Evolutionary conservation across 2,888 invertebrate genomes (phyloP).

Genomic region (Plebejus melissa): DNA sequence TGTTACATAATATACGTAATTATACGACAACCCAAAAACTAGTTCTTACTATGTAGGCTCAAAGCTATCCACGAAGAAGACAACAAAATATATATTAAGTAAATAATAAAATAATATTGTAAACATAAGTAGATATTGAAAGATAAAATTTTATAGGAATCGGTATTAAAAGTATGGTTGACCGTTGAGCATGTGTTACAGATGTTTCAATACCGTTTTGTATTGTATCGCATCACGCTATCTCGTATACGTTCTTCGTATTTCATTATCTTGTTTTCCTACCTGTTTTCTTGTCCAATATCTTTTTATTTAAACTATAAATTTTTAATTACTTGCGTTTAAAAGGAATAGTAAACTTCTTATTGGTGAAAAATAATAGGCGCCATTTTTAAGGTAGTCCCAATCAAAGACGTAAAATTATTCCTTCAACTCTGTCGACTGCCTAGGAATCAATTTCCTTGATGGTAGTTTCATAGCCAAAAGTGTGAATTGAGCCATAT

Average conservation of each 20-base stretch:
- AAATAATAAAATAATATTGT: neutral
- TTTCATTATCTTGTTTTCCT: slow-evolving; percentile 4
- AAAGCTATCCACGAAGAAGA: neutral
- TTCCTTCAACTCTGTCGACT: too few relatives aligned
- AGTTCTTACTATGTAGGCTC: neutral
- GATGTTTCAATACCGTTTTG: slow-evolving; percentile 10
- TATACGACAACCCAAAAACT: neutral
- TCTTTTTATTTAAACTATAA: neutral
- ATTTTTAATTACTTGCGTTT: too few relatives aligned
- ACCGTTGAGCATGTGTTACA: slow-evolving; percentile 3
- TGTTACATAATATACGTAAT: too few relatives aligned
- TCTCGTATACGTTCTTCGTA: neutral
- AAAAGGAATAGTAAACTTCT: too few relatives aligned
- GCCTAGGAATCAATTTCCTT: too few relatives aligned
- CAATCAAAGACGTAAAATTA: too few relatives aligned
- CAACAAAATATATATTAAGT: neutral
- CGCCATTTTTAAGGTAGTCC: too few relatives aligned
- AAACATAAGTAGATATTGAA: slow-evolving; percentile 3
- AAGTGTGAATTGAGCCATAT: too few relatives aligned
- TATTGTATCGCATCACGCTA: neutral
- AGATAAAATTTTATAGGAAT: slow-evolving; percentile 28
- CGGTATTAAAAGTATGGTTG: slow-evolving; percentile 26
- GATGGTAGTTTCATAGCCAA: too few relatives aligned
- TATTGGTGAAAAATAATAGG: too few relatives aligned
- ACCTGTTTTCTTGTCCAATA: neutral